Percentiles rank a stretch among this genome's conserved stretches.
These are phyloP conservation scores for Gavia stellata DNA, from an alignment of 2,113 vertebrate genomes.

Conservation along the genomic window DNA sequence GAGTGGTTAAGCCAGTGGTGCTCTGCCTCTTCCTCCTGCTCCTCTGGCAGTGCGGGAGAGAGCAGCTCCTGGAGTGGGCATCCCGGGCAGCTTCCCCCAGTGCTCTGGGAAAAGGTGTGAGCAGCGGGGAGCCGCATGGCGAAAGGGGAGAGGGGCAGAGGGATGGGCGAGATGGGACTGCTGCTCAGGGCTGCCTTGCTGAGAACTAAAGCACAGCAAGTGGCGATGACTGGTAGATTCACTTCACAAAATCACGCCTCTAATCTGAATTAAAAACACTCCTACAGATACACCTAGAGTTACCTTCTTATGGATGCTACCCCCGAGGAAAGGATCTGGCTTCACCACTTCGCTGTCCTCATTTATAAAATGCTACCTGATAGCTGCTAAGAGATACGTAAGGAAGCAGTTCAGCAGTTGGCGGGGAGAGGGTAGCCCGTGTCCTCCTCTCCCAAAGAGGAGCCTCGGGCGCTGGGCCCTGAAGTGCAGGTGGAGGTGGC, in stretches of 20 bases:
- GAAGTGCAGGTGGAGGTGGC: not conserved
- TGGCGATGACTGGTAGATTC: not conserved
- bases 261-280: not conserved
- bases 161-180: too few species aligned
- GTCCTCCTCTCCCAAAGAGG: not conserved
- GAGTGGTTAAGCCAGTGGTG: not conserved
- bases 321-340: not conserved
- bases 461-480: not conserved
- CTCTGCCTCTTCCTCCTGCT: not conserved
- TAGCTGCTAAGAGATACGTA: fast-evolving
- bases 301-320: not conserved
- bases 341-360: not conserved
- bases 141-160: not conserved
- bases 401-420: not conserved
- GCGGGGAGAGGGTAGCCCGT: not conserved
- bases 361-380: not conserved
- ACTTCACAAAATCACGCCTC: not conserved
- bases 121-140: not conserved
- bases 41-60: not conserved
- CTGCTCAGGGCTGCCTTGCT: not conserved
- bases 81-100: not conserved
- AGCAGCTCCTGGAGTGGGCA: not conserved
- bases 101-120: not conserved
- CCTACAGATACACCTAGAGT: not conserved
- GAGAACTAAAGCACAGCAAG: not conserved